phyloP scores from a whole-genome alignment of 2,113 vertebrate genomes.

The Dromaius novaehollandiae region DNA sequence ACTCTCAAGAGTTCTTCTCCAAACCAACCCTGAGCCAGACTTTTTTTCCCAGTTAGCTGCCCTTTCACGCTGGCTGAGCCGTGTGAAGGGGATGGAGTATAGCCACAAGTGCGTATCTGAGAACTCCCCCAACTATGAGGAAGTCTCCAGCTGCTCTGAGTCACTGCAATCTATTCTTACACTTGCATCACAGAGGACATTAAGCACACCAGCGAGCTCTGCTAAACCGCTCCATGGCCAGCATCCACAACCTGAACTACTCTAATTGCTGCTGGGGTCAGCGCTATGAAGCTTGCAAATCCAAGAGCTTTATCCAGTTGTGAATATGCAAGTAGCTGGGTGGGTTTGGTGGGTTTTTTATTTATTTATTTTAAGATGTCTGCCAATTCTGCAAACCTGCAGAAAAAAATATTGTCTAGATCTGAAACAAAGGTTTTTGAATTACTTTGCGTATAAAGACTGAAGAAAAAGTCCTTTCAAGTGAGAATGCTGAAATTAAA shows the following conservation, averaged over 20 bases:
- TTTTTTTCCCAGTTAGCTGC: not conserved
- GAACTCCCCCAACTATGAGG: not conserved
- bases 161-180: not conserved
- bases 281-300: not conserved
- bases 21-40: constrained; percentile 4
- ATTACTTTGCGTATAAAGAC: constrained; percentile 34
- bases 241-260: not conserved
- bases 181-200: not conserved
- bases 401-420: not conserved
- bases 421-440: constrained; percentile 9
- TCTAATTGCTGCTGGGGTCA: not conserved
- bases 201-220: not conserved
- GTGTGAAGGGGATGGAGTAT: not conserved
- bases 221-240: not conserved
- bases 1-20: constrained; percentile 6
- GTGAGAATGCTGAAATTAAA: constrained; percentile 54
- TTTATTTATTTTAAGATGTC: not conserved
- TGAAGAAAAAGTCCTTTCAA: constrained; percentile 36
- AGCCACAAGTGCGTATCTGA: not conserved
- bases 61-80: constrained; percentile 16
- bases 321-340: not conserved
- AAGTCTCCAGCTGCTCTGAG: not conserved
- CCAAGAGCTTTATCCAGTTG: not conserved
- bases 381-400: too few species aligned
- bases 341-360: not conserved